Evolutionary conservation across 2,797 vertebrate species (phyloP), one percentile per base, ranked within the genome.

Genomic region (Squalus acanthias): DNA sequence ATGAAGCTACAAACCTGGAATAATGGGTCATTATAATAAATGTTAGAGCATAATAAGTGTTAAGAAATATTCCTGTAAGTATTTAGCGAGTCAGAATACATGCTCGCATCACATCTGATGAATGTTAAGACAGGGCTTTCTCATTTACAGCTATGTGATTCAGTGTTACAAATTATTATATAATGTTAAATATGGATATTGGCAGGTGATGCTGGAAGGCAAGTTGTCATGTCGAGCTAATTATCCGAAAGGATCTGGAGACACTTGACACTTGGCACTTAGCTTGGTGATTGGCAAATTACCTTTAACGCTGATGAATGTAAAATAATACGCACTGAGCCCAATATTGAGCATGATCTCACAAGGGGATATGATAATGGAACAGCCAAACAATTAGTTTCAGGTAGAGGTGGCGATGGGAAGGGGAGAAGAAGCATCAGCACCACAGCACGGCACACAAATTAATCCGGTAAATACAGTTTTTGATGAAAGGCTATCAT

Each of bases 251-350:
- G 91, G n/a, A 93, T 93, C n/a, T 67, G 12, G 65, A 93, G 91
- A 67, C 91, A 93, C 63, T 93, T 93, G 91, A 46, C 91, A 93
- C 63, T 69, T 93, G 91, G n/a, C n/a, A 67, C 8, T 69, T 24
- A 69, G 65, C 91, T 69, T 93, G 65, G 65, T 69, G 65, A 69
- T 46, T 93, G 91, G 91, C 91, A 69, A 93, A 93, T 93, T 93
- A 93, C 65, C 91, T 93, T 67, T 69, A 93, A 69, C 26, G n/a
- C 63, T 93, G 91, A 93, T 93, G 91, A 93, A 69, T 93, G 65
- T 67, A 39, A 93, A 93, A n/a, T 69, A 69, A 46, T 22, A 46
- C 82, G 22, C 20, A 85, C 39, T 24, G 39, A 65, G 91, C n/a
- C 65, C 65, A 20, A 46, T 69, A 67, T 93, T 20, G 22, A 93